phyloP scores from a whole-genome alignment of 2,113 vertebrate species.

The Bucco capensis region DNA sequence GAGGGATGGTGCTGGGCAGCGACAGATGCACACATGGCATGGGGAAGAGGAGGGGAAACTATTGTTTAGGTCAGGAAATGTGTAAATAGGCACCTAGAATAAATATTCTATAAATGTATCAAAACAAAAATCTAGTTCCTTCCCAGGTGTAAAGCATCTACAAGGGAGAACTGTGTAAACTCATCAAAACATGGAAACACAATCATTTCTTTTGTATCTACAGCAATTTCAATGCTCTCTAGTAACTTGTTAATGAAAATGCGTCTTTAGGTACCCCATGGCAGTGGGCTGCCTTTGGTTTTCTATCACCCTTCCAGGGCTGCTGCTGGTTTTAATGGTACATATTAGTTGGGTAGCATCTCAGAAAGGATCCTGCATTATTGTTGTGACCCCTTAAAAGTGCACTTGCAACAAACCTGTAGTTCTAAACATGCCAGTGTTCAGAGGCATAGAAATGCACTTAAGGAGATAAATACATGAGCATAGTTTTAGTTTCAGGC shows the following conservation, averaged over 20 bases:
- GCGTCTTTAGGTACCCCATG: background rate
- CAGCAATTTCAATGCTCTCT: slow-evolving; percentile 53
- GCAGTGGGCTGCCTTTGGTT: slow-evolving; percentile 12
- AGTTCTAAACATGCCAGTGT: background rate
- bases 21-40: slow-evolving; percentile 14
- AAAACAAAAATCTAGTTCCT: slow-evolving; percentile 63
- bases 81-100: slow-evolving; percentile 50
- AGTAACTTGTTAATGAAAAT: background rate
- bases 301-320: background rate
- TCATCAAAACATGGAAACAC: slow-evolving; percentile 19
- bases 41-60: background rate
- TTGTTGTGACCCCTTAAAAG: background rate
- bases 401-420: background rate
- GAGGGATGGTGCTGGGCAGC: slow-evolving; percentile 4
- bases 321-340: slow-evolving; percentile 23
- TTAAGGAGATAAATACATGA: background rate
- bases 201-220: slow-evolving; percentile 22
- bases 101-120: slow-evolving; percentile 47
- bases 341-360: accelerated
- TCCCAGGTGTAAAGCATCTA: slow-evolving; percentile 62
- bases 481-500: background rate
- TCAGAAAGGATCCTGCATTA: background rate
- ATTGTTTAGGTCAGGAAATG: slow-evolving; percentile 72
- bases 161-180: slow-evolving; percentile 4
- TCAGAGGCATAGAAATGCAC: background rate